Evolutionary conservation across 2,113 vertebrate genomes (phyloP).

Genomic region (Nansenia antarctica): DNA sequence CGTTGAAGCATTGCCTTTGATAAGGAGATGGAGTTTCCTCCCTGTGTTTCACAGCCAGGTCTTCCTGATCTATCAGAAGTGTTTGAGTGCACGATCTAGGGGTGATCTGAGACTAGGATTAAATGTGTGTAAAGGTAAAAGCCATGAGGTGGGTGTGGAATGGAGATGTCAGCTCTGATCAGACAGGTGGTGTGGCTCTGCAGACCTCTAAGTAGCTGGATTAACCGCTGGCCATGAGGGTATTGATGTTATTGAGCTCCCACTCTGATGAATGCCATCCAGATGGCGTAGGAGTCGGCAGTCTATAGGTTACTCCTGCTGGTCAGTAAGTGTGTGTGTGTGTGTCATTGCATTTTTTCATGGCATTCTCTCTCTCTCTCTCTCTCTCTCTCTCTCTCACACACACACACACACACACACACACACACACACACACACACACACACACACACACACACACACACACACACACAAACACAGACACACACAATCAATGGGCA

Average conservation of each 20-base stretch:
- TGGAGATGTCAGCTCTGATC: conserved; percentile 58
- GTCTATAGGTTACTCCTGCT: background rate
- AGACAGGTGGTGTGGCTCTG: conserved; percentile 51
- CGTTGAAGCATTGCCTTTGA: background rate
- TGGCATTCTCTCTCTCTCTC: background rate
- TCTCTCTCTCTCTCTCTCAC: background rate
- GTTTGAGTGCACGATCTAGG: background rate
- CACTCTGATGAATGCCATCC: conserved; percentile 64
- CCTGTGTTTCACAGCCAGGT: background rate
- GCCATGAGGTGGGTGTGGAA: conserved; percentile 30
- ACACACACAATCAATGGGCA: conserved; percentile 25
- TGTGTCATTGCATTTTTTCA: background rate
- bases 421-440: background rate
- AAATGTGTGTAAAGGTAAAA: background rate
- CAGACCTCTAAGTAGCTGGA: conserved; percentile 61
- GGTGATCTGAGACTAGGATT: background rate
- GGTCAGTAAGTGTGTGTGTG: background rate
- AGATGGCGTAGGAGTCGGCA: conserved; percentile 34
- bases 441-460: background rate
- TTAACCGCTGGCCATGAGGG: conserved; percentile 62
- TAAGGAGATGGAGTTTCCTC: background rate
- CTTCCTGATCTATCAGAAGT: background rate
- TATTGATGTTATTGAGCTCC: conserved; percentile 67
- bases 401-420: background rate
- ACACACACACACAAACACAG: conserved; percentile 28